Base-by-base conservation (phyloP, 1,140 invertebrate genomes). In the Rhopalosiphum padi region DNA sequence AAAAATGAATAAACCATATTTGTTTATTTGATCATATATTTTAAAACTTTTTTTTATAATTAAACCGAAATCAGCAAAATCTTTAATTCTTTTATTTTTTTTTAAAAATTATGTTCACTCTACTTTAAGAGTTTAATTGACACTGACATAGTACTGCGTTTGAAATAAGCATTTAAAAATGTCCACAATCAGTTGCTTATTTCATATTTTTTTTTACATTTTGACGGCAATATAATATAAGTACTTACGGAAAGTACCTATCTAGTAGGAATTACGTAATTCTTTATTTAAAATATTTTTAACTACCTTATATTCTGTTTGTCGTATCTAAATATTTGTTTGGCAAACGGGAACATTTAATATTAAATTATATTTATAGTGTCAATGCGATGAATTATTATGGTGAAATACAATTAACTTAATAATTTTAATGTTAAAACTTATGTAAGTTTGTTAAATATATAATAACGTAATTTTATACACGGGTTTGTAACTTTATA, bases 351-450 rank as follows among this genome's bases (percentile, higher is more conserved):
- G n/a, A 77, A n/a, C 15, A 18, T n/a, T 77, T 77, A 77, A 77
- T 77, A 77, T n/a, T 77, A 77, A 77, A 77, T n/a, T 77, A 15
- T 77, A 77, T n/a, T n/a, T 77, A 77, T 35, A 77, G n/a, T 77
- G n/a, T 77, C 60, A 6, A 77, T 77, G 60, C 3, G 60, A 77
- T 77, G 30, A 1, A 77, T 5, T 77, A n/a, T n/a, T 77, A 77
- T n/a, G n/a, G 15, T 77, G 5, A n/a, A 77, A 77, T 15, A n/a
- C 30, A n/a, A 18, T 77, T n/a, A 77, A 77, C n/a, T 77, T 77
- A 77, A 77, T 77, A 77, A n/a, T 3, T n/a, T n/a, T n/a, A 77
- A 77, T 30, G 60, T 77, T 77, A n/a, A 68, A 35, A 77, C 60
- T 2, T n/a, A 77, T n/a, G 30, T 77, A 2, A n/a, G 60, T n/a